Base-by-base conservation (phyloP, 2,797 vertebrate genomes). In the Glyptemys insculpta region DNA sequence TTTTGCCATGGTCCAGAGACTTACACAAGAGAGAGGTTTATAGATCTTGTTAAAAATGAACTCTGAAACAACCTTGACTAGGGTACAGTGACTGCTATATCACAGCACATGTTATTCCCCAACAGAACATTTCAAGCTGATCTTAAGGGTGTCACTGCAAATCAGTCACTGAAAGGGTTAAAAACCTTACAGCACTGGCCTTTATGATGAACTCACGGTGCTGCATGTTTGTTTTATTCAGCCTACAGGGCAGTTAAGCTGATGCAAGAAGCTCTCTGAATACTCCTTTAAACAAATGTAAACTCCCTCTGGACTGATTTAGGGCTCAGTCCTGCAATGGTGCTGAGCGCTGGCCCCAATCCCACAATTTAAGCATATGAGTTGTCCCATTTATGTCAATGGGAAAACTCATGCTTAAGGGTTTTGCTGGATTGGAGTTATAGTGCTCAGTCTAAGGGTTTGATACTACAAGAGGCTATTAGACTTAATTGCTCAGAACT, bases 141-240 rank as follows among this genome's bases (percentile, higher is more conserved):
- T 25, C 21, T 74, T 44, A 74, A 74, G 11, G 41, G 23, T 44
- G 23, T 15, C 27, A 44, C 23, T 74, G 25, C 6, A 44, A 74
- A 74, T 74, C 72, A 44, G 7, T 27, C 37, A 27, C 41, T 27
- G 21, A 27, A 41, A 72, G 68, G 4, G 68, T 72, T 72, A 41
- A 37, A 41, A 72, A 12, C 9, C 37, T 23, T 41, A 9, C 29
- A 50, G 41, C 37, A 16, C 5, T 76, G 74, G 41, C 41, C 12
- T 3, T 0, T 44, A 7, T 31, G 49, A 41, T 92, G 34, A 0
- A 8, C 74, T 90, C 34, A 8, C 31, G 23, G 31, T 4, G 0
- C 29, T 74, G 7, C 3, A 8, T 27, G 29, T 0, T 1, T 3
- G 29, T 5, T 34, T 34, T 47, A 31, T 6, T 19, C 80, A 4